Conservation (phyloP, 2,113 vertebrate genomes). For the Pelecanoides urinatrix region DNA sequence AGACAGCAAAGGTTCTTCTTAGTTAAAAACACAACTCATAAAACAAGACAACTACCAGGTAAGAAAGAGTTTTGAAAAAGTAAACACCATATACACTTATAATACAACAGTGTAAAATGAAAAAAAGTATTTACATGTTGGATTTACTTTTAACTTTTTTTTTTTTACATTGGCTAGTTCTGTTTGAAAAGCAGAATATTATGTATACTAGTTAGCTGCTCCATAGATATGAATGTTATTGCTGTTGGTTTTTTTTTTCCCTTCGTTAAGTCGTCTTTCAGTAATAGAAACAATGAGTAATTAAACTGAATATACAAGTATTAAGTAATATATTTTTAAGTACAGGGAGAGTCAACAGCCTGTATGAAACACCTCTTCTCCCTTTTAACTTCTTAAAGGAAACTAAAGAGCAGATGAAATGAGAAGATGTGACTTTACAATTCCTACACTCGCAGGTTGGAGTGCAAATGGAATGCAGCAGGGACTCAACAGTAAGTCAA, state of each 20-base stretch:
- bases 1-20: conserved; percentile 64
- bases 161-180: conserved; percentile 86
- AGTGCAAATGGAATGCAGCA: not conserved
- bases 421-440: not conserved
- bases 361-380: conserved; percentile 68
- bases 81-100: conserved; percentile 90
- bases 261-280: conserved; percentile 70
- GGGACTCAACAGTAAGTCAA: not conserved
- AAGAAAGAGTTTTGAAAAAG: conserved; percentile 84
- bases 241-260: conserved; percentile 83
- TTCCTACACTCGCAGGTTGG: not conserved
- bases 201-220: conserved; percentile 74
- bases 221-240: conserved; percentile 87
- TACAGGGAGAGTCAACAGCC: conserved; percentile 74
- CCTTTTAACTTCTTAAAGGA: conserved; percentile 68
- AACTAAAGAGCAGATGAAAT: conserved; percentile 46
- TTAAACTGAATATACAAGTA: conserved; percentile 71
- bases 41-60: conserved; percentile 84
- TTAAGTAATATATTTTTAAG: conserved; percentile 53
- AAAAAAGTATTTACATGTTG: conserved; percentile 88
- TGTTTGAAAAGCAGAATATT: conserved; percentile 69
- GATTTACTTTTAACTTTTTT: conserved; percentile 68
- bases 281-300: conserved; percentile 78
- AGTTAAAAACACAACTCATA: conserved; percentile 82
- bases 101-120: conserved; percentile 86